Percentiles rank a stretch among this genome's conserved stretches.
Evolutionary conservation across 2,113 vertebrate genomes (phyloP).

Genomic region (Myanophis thanlyinensis): DNA sequence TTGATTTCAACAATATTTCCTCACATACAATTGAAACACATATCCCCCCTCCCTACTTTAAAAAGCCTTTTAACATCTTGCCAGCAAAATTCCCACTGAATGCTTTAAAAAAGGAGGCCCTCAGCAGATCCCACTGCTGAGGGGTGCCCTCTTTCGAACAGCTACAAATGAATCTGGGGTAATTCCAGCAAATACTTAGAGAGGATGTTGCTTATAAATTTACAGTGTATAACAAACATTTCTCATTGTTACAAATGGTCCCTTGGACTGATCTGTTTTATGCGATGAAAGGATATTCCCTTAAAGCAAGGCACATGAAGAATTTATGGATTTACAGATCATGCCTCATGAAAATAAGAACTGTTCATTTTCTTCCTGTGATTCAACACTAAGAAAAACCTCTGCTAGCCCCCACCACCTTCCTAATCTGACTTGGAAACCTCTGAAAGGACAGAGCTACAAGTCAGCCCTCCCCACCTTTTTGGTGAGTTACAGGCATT

Average conservation of each 20-base stretch:
- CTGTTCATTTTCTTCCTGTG: background rate
- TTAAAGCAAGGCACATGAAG: background rate
- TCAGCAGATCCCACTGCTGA: background rate
- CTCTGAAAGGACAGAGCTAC: background rate
- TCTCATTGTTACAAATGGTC: background rate
- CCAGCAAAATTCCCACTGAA: background rate
- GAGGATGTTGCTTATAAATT: background rate
- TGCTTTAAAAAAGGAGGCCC: background rate
- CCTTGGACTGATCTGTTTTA: background rate
- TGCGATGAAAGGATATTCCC: background rate
- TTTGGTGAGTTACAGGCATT: background rate
- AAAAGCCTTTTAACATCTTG: background rate
- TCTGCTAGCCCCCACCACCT: background rate
- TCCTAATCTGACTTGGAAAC: background rate
- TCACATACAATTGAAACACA: background rate
- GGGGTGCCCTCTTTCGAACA: background rate
- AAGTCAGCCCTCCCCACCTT: background rate
- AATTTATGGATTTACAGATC: background rate
- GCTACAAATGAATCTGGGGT: background rate
- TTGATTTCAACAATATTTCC: background rate
- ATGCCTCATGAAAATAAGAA: background rate
- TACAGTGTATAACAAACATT: background rate
- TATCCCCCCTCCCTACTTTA: background rate
- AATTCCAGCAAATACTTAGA: background rate
- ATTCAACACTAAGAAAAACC: background rate